Conservation (phyloP, 2,113 vertebrate genomes). For the Microcebus murinus region DNA sequence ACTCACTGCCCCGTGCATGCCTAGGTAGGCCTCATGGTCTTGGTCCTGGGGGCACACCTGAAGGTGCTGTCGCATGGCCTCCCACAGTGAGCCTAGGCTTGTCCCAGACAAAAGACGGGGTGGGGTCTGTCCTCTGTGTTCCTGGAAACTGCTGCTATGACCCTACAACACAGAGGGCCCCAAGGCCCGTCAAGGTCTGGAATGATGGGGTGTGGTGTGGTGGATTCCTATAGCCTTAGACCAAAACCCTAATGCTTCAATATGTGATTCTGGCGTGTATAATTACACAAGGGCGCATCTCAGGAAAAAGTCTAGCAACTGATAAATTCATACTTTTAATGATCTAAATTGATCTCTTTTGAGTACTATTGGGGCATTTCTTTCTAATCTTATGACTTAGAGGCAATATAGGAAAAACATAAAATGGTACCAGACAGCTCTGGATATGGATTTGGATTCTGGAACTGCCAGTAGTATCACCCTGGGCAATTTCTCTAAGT, state of each 20-base stretch:
- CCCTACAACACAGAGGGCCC: background rate
- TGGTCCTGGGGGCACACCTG: background rate
- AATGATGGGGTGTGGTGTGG: background rate
- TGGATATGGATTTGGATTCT: background rate
- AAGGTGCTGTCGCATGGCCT: background rate
- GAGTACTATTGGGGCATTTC: background rate
- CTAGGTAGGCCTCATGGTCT: background rate
- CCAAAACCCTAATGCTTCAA: background rate
- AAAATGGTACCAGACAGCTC: background rate
- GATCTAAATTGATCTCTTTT: background rate
- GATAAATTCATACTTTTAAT: background rate
- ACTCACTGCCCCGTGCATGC: background rate
- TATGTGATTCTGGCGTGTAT: background rate
- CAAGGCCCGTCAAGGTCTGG: background rate
- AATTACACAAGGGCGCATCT: background rate
- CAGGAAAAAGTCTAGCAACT: background rate
- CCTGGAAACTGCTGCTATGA: background rate
- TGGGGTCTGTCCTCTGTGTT: background rate
- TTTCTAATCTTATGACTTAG: background rate
- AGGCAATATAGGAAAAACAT: background rate
- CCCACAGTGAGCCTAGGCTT: background rate
- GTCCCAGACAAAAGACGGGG: background rate
- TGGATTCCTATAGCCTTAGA: background rate
- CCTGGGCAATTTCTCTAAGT: background rate
- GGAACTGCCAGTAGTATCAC: background rate